phyloP scores from a whole-genome alignment of 2,888 invertebrate genomes.

The Polia nebulosa region DNA sequence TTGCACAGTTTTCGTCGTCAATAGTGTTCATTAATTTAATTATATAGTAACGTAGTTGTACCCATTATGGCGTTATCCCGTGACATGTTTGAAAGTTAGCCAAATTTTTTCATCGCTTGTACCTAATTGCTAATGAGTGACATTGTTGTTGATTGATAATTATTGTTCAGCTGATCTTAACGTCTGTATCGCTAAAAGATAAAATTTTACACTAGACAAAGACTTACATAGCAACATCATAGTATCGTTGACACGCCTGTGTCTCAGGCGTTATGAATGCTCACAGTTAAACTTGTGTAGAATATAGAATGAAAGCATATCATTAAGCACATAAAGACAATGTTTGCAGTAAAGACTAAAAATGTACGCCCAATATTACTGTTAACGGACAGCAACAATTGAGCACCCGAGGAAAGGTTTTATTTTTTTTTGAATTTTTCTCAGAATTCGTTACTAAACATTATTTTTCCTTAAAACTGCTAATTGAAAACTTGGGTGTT shows the following conservation, averaged over 20 bases:
- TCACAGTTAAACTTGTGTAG: background rate
- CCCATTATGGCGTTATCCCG: constrained; percentile 72
- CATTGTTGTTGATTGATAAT: constrained; percentile 64
- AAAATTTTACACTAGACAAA: background rate
- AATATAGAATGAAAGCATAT: background rate
- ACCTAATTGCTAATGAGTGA: constrained; percentile 68
- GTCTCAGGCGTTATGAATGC: background rate
- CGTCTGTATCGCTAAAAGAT: background rate
- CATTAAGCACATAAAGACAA: constrained; percentile 7
- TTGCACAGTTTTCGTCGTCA: constrained; percentile 1
- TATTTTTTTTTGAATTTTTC: too few species aligned
- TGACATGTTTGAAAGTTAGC: constrained; percentile 78
- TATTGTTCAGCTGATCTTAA: constrained; percentile 22
- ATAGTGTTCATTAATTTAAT: constrained; percentile 43
- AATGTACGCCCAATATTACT: constrained; percentile 8
- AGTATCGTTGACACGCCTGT: background rate
- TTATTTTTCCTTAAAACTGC: too few species aligned
- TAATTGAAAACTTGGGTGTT: too few species aligned
- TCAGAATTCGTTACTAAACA: too few species aligned
- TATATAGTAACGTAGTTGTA: constrained; percentile 52
- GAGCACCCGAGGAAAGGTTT: too few species aligned
- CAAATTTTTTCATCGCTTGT: constrained; percentile 68
- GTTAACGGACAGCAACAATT: too few species aligned
- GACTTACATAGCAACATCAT: background rate
- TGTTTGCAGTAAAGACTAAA: constrained; percentile 16